phyloP scores from a whole-genome alignment of 2,797 vertebrate species.

The Phrynocephalus forsythii region DNA sequence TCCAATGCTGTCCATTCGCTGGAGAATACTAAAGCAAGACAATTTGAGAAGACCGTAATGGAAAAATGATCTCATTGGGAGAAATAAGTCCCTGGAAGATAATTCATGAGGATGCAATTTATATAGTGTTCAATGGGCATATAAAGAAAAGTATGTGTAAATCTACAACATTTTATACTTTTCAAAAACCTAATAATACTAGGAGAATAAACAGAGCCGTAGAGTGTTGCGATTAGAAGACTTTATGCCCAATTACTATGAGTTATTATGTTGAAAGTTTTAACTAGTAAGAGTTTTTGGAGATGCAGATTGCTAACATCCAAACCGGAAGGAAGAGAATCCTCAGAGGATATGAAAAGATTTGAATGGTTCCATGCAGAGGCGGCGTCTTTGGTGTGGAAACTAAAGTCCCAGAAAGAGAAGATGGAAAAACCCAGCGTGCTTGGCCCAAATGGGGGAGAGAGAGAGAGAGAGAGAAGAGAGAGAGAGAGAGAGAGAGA shows the following conservation, averaged over 20 bases:
- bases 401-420: not conserved
- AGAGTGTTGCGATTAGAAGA: conserved; percentile 21
- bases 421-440: not conserved
- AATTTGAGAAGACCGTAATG: conserved; percentile 40
- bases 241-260: conserved; percentile 27
- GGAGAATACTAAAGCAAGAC: conserved; percentile 47
- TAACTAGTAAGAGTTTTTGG: not conserved
- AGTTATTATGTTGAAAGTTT: conserved; percentile 31
- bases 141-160: conserved; percentile 33
- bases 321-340: not conserved
- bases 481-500: not conserved
- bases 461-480: not conserved
- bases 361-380: not conserved
- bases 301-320: not conserved
- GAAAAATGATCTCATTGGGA: conserved; percentile 33
- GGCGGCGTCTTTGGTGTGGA: not conserved
- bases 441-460: not conserved
- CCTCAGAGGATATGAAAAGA: conserved; percentile 23
- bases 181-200: conserved; percentile 34
- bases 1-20: conserved; percentile 39
- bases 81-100: conserved; percentile 36
- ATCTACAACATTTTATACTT: conserved; percentile 33
- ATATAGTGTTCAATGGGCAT: conserved; percentile 30
- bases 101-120: conserved; percentile 38
- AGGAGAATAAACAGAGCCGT: conserved; percentile 49